These are phyloP conservation scores for Dryocosmus kuriphilus DNA, from an alignment of 2,888 invertebrate genomes.

Conservation along the genomic window DNA sequence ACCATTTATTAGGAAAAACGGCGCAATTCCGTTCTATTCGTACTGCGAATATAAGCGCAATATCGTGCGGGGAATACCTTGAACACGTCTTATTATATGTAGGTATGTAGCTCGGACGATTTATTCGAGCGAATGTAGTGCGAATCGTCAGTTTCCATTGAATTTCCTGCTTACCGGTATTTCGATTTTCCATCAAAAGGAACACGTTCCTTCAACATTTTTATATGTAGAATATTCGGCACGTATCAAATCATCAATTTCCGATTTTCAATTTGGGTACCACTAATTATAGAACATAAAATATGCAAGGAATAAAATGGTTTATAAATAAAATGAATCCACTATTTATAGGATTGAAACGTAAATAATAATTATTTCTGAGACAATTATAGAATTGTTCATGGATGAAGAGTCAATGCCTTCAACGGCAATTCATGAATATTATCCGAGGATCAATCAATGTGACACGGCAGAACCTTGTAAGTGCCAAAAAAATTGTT, in stretches of 20 bases:
- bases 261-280: not conserved
- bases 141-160: constrained; percentile 36
- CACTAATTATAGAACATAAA: not conserved
- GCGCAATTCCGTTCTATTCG: constrained; percentile 64
- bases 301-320: too few relatives aligned
- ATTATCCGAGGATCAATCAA: not conserved
- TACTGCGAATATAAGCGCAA: constrained; percentile 35
- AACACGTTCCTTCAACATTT: constrained; percentile 20
- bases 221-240: not conserved
- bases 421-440: not conserved
- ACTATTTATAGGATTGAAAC: not conserved
- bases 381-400: not conserved
- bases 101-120: constrained; percentile 27
- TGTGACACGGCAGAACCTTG: too few relatives aligned
- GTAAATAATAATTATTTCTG: not conserved
- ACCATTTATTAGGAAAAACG: constrained; percentile 66
- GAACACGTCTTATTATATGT: constrained; percentile 9
- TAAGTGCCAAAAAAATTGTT: too few relatives aligned
- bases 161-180: constrained; percentile 15
- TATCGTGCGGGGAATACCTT: constrained; percentile 31
- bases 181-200: not conserved
- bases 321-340: not conserved
- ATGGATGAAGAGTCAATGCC: not conserved
- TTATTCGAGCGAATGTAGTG: constrained; percentile 16
- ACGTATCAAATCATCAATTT: not conserved